Conservation (phyloP, 1,140 invertebrate genomes). For the Lordiphosa stackelbergi region DNA sequence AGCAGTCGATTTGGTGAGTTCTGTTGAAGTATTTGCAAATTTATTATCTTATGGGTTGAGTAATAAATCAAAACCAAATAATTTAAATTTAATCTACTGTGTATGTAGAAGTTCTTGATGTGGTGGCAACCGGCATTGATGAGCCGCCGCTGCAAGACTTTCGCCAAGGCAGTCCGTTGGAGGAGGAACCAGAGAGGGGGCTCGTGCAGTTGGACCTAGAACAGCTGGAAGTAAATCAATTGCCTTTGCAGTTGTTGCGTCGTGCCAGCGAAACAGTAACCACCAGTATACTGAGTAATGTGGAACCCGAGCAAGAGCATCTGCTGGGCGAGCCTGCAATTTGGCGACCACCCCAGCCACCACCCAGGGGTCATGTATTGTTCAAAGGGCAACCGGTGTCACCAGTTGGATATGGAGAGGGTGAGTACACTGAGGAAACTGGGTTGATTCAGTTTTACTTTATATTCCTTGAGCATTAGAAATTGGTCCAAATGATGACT, state of each 20-base stretch:
- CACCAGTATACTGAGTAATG: constrained; percentile 35
- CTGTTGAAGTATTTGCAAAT: neutral
- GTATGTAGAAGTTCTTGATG: constrained; percentile 26
- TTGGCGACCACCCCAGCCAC: constrained; percentile 24
- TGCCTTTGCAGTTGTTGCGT: constrained; percentile 43
- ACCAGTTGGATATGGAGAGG: neutral
- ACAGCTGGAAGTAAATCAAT: constrained; percentile 22
- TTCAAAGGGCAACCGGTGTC: constrained; percentile 3
- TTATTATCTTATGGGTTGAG: constrained; percentile 24
- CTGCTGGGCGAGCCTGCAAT: constrained; percentile 24
- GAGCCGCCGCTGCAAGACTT: constrained; percentile 39
- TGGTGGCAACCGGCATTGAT: constrained; percentile 33
- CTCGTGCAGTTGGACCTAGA: neutral
- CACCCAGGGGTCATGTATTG: constrained; percentile 27
- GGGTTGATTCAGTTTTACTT: too few species aligned
- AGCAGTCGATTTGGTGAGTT: constrained; percentile 33
- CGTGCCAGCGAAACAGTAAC: constrained; percentile 53
- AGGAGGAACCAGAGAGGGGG: constrained; percentile 6
- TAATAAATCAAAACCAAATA: constrained; percentile 27
- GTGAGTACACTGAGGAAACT: constrained; percentile 13
- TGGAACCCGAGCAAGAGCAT: constrained; percentile 54
- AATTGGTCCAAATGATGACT: too few species aligned
- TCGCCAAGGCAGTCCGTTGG: constrained; percentile 35
- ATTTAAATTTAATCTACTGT: neutral
- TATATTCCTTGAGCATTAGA: too few species aligned